These are phyloP conservation scores for Nomada fucata DNA, from an alignment of 2,888 invertebrate species.

Conservation along the genomic window DNA sequence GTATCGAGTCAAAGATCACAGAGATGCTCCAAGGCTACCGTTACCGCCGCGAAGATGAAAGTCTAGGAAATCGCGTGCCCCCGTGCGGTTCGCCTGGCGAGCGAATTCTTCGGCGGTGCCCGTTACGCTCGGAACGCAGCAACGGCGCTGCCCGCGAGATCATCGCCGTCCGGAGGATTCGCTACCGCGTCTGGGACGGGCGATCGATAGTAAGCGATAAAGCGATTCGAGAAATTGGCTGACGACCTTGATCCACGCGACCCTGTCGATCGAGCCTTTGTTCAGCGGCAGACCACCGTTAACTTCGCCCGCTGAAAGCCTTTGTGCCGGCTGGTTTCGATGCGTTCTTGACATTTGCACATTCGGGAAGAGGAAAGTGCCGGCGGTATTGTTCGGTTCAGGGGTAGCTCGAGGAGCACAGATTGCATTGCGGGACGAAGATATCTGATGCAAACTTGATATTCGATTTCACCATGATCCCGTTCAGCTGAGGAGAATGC, in stretches of 20 bases:
- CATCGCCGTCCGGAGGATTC: constrained; percentile 10
- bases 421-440: too few relatives aligned
- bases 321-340: constrained; percentile 15
- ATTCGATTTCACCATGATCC: too few relatives aligned
- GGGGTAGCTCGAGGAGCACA: too few relatives aligned
- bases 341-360: constrained; percentile 39
- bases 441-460: too few relatives aligned
- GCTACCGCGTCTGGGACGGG: too few relatives aligned
- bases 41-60: constrained; percentile 54
- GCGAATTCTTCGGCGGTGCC: constrained; percentile 38
- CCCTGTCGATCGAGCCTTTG: constrained; percentile 47
- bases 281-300: constrained; percentile 44
- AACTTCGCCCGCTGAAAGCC: constrained; percentile 11
- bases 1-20: constrained; percentile 51
- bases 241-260: constrained; percentile 45
- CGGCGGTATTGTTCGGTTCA: neutral
- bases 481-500: too few relatives aligned
- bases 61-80: constrained; percentile 45
- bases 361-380: constrained; percentile 5
- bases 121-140: constrained; percentile 46
- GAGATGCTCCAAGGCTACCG: constrained; percentile 59
- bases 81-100: constrained; percentile 67
- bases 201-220: neutral
- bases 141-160: constrained; percentile 27
- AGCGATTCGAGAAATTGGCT: constrained; percentile 36